Evolutionary conservation across 2,113 vertebrate genomes (phyloP), one percentile per base, ranked within the genome.

Genomic region (Alectura lathami): DNA sequence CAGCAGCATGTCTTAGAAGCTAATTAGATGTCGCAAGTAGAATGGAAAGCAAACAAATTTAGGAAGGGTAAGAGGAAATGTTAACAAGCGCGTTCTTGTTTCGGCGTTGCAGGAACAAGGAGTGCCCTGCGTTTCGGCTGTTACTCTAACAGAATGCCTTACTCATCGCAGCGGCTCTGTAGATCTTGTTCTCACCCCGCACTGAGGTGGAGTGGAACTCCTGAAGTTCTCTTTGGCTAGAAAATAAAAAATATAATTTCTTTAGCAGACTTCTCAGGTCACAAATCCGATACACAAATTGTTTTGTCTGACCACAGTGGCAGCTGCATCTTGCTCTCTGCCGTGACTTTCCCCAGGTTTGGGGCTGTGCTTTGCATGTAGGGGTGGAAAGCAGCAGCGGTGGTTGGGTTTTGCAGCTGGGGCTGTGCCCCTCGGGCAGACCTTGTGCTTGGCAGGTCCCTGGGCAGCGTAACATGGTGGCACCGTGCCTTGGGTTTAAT

Each of bases 31-130:
- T 81, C 1, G 4, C 79, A 78, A 90, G 83, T 88, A 75, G 88
- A 88, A 74, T 36, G 26, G 75, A 73, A 93, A 83, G 42, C 82
- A 86, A 83, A 91, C 63, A 80, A 62, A 76, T 90, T 74, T 70
- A 86, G 90, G 90, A 96, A 83, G 86, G 26, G n/a, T 30, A 56
- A 89, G 88, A 91, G 95, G 94, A 95, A 97, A 84, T 82, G 29
- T 0, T 4, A 90, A 62, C 95, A 93, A 96, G 93, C 86, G 60
- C 47, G 17, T 89, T 97, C 94, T 88, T 97, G 91, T 95, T 92
- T 76, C 68, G 63, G 82, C 45, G 60, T 83, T 89, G 63, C 87
- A 67, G 91, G 85, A 95, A 72, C 50, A 88, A 88, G 95, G 94
- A 95, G 94, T 94, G 91, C 22, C 89, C 2, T 38, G 5, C 72